phyloP scores from a whole-genome alignment of 1,140 invertebrate species.

The Elysia chlorotica region DNA sequence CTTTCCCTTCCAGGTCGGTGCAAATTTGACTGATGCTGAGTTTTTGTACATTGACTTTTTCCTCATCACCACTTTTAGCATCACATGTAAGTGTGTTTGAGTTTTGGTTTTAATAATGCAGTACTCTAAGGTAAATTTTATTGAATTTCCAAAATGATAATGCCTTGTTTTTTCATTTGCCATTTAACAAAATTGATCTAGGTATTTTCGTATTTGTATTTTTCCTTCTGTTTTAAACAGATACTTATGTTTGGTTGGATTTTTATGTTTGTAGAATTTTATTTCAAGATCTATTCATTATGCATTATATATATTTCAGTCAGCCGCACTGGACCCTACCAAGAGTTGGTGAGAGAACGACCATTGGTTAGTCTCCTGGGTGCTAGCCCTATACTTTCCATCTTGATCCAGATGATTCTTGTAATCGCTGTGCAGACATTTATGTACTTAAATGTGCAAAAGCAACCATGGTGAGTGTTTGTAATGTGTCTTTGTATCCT shows the following conservation, averaged over 20 bases:
- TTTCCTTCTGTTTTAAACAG: too few relatives aligned
- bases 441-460: conserved; percentile 69
- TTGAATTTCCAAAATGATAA: too few relatives aligned
- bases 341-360: conserved; percentile 72
- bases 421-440: conserved; percentile 71
- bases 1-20: conserved; percentile 53
- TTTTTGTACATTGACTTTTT: conserved; percentile 72
- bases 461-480: conserved; percentile 72
- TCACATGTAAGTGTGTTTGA: conserved; percentile 62
- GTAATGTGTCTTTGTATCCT: too few relatives aligned
- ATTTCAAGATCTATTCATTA: not conserved
- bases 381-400: conserved; percentile 63
- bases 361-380: conserved; percentile 69
- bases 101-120: not conserved
- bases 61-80: conserved; percentile 67
- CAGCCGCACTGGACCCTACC: conserved; percentile 67
- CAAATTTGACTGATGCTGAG: conserved; percentile 67
- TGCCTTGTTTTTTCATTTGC: too few relatives aligned
- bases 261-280: not conserved
- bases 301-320: conserved; percentile 51
- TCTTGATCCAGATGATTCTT: conserved; percentile 73
- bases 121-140: too few relatives aligned
- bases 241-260: too few relatives aligned
- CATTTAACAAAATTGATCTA: too few relatives aligned
- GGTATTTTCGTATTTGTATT: too few relatives aligned